Evolutionary conservation across 2,888 invertebrate genomes (phyloP).

Genomic region (Belgica antarctica): DNA sequence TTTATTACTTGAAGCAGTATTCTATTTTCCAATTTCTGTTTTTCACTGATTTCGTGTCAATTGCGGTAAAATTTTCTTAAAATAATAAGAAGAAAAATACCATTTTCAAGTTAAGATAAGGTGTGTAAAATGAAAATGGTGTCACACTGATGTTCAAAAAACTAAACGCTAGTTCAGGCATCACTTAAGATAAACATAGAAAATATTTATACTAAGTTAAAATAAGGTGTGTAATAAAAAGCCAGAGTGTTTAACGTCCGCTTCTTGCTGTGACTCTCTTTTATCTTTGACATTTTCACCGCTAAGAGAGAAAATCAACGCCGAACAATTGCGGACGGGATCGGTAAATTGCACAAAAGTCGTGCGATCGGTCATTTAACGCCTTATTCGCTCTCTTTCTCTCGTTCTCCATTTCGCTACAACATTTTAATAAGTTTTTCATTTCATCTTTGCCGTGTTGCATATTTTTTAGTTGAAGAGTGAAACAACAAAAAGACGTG

Average conservation of each 20-base stretch:
- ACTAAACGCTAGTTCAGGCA: no score
- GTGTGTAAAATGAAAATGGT: no score
- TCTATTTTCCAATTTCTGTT: no score
- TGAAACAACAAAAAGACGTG: neutral
- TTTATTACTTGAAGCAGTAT: no score
- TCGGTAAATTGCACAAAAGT: constrained; percentile 18
- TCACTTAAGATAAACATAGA: no score
- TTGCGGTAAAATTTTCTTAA: no score
- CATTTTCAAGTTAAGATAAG: no score
- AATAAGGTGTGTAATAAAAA: no score
- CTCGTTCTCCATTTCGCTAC: constrained; percentile 16
- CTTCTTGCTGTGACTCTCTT: constrained; percentile 3
- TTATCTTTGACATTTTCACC: constrained; percentile 35
- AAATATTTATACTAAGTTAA: no score
- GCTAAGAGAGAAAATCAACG: constrained; percentile 28
- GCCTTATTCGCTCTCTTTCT: constrained; percentile 3
- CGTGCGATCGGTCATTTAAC: constrained; percentile 37
- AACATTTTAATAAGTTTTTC: constrained; percentile 35
- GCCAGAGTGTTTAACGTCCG: neutral
- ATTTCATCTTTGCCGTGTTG: neutral
- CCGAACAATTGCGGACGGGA: neutral
- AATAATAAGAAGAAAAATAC: no score
- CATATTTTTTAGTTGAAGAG: neutral
- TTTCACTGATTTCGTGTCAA: no score
- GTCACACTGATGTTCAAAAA: no score